Base-by-base conservation (phyloP, 2,113 vertebrate genomes). In the Stomatorhinus ivindoensis region DNA sequence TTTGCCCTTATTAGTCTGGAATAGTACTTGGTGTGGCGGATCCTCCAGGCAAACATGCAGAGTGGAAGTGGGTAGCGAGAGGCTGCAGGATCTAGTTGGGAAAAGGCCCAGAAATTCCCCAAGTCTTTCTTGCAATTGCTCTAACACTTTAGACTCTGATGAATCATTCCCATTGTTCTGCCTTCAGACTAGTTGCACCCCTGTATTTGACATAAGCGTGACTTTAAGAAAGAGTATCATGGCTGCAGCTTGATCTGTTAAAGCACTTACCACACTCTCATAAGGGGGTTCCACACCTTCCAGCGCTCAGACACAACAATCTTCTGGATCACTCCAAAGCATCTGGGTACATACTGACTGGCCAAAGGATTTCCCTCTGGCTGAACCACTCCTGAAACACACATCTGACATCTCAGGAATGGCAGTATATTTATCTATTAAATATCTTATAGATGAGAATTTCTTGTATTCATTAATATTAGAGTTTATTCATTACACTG, bases 311-410 rank as follows among this genome's bases (percentile, higher is more conserved):
- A 89, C 15, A 92, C 73, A 0, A 69, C 39, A 3, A 94, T 89
- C 90, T 93, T 95, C 91, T 95, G 96, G 51, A 96, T 88, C 2
- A 96, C 96, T 9, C 95, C 95, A 8, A 89, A 94, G 91, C 93
- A 93, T 35, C 90, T 90, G 27, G 95, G 95, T 31, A 94, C 93
- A 69, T 93, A 95, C 90, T 91, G 90, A 90, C 96, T 96, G 90
- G 92, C 53, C 91, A 96, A 90, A 61, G 95, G 93, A 47, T 95
- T 93, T 50, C 93, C 94, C 0, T 94, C 92, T 0, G 95, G 92
- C 91, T 93, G 93, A 9, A 96, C 92, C 48, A 94, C 0, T 55
- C 95, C 95, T 96, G 17, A 1, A 87, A 88, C 80, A 85, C 90
- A 24, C 24, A 65, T 53, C 10, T 88, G 88, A 9, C 27, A 27